Conservation (phyloP, 2,888 invertebrate genomes). For the Hartigia nigra region DNA sequence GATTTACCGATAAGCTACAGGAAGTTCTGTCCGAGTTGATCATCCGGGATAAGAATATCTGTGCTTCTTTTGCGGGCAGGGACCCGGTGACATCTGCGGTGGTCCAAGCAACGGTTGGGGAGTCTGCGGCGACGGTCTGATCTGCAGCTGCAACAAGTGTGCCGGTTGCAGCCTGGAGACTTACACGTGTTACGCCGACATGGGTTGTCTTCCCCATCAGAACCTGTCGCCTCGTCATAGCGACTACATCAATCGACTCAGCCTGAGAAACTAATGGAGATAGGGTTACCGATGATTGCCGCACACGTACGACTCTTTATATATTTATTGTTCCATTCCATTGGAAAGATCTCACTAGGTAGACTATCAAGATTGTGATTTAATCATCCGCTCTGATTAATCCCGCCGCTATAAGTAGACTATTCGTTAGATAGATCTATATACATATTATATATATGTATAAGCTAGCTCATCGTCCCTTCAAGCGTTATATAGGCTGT, state of each 20-base stretch:
- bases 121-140: constrained; percentile 62
- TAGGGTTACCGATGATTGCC: background rate
- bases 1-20: background rate
- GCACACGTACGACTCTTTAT: background rate
- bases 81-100: constrained; percentile 65
- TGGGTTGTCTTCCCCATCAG: constrained; percentile 41
- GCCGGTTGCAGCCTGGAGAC: constrained; percentile 61
- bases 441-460: background rate
- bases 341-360: constrained; percentile 37
- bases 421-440: background rate
- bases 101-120: constrained; percentile 59
- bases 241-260: constrained; percentile 30
- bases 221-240: constrained; percentile 30
- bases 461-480: background rate
- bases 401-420: constrained; percentile 6
- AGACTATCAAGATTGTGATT: constrained; percentile 8
- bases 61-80: constrained; percentile 45
- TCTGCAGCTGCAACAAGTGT: constrained; percentile 62
- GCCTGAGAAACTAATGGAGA: constrained; percentile 38
- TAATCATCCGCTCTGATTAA: background rate
- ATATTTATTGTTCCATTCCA: constrained; percentile 29
- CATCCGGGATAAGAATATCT: background rate
- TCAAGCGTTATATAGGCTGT: background rate
- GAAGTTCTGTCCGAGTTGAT: background rate
- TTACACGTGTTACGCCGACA: constrained; percentile 39